Evolutionary conservation across 1,140 invertebrate species (phyloP).

Genomic region (Melitaea cinxia): DNA sequence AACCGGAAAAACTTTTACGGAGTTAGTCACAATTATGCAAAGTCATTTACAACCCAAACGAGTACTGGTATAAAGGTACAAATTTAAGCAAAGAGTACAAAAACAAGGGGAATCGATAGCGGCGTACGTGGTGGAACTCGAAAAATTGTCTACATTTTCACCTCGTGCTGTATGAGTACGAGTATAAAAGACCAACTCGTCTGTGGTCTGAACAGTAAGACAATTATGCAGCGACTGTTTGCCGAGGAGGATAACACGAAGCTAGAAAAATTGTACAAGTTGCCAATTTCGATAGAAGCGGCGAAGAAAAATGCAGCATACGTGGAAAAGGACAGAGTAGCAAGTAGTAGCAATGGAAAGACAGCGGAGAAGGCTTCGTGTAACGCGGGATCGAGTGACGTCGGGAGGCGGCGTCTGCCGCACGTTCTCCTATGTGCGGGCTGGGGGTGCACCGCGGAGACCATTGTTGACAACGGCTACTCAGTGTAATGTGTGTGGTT

Average conservation of each 20-base stretch:
- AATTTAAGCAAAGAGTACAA: conserved; percentile 20
- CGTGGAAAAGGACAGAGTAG: no score
- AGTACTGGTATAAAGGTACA: conserved; percentile 4
- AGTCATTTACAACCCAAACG: conserved; percentile 19
- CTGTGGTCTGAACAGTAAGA: neutral
- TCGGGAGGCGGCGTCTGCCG: no score
- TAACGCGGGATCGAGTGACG: no score
- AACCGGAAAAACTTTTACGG: conserved; percentile 12
- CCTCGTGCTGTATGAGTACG: neutral
- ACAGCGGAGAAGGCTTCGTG: no score
- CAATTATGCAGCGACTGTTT: neutral
- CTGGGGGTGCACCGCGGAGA: no score
- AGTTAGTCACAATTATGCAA: neutral
- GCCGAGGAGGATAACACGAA: neutral
- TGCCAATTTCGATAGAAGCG: no score
- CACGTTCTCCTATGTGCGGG: no score
- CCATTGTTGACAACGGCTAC: neutral
- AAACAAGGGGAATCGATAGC: neutral
- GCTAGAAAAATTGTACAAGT: no score
- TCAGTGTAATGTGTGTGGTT: conserved; percentile 32
- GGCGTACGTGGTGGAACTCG: conserved; percentile 9
- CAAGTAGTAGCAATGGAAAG: no score
- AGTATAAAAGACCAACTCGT: neutral
- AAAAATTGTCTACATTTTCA: conserved; percentile 11
- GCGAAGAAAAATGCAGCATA: no score